Evolutionary conservation across 1,140 invertebrate genomes (phyloP).

Genomic region (Solenopsis invicta): DNA sequence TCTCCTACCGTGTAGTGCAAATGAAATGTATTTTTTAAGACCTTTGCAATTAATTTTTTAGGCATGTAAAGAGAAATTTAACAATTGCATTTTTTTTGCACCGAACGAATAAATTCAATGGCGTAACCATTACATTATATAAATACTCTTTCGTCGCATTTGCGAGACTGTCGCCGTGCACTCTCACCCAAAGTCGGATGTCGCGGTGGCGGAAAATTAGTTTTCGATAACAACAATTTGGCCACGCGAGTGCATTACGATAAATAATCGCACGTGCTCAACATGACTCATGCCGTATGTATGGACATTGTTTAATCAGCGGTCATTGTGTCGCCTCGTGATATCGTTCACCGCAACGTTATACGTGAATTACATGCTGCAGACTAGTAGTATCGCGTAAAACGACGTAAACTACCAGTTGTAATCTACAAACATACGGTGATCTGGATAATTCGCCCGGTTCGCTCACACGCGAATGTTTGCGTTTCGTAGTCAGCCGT

Average conservation of each 20-base stretch:
- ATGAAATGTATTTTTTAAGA: too few relatives aligned
- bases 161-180: not conserved
- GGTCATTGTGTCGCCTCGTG: slow-evolving; percentile 47
- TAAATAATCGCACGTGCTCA: slow-evolving; percentile 42
- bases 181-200: not conserved
- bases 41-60: not conserved
- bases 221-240: slow-evolving; percentile 53
- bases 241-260: slow-evolving; percentile 2
- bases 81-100: not conserved
- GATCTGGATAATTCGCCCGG: slow-evolving; percentile 27
- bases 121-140: too few relatives aligned
- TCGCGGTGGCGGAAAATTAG: slow-evolving; percentile 8
- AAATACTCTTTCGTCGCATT: too few relatives aligned
- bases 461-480: not conserved
- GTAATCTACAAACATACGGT: slow-evolving; percentile 40
- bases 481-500: not conserved
- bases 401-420: slow-evolving; percentile 38
- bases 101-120: not conserved
- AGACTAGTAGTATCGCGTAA: slow-evolving; percentile 34
- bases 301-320: slow-evolving; percentile 55
- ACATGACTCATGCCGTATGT: not conserved
- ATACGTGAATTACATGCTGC: slow-evolving; percentile 46
- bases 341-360: slow-evolving; percentile 19
- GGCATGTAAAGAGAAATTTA: not conserved
- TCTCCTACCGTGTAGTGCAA: too few relatives aligned